These are phyloP conservation scores for Sebastes goodei DNA, from an alignment of 2,797 vertebrate species.

Conservation along the genomic window DNA sequence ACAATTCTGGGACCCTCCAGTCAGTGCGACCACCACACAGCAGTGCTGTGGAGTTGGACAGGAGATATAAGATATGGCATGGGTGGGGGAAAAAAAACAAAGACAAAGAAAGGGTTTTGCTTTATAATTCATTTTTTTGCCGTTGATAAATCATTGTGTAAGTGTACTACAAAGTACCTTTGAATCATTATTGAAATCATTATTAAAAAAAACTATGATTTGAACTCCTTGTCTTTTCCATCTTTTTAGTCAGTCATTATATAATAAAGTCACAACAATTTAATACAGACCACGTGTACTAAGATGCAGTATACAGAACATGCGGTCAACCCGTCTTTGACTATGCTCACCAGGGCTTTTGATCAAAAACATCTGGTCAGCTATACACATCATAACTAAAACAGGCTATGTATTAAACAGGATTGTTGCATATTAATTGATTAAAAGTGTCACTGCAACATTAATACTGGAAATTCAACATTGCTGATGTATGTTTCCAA, in stretches of 20 bases:
- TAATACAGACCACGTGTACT: not conserved
- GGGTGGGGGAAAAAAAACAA: not conserved
- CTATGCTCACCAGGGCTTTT: not conserved
- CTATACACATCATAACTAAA: not conserved
- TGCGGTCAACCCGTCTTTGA: not conserved
- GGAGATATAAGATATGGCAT: conserved; percentile 13
- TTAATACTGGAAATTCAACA: not conserved
- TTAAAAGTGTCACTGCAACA: not conserved
- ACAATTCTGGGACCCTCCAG: conserved; percentile 14
- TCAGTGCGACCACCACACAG: conserved; percentile 28
- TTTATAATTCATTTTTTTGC: conserved; percentile 75
- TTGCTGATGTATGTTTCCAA: too few relatives aligned
- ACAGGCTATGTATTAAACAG: not conserved
- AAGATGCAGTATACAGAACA: not conserved
- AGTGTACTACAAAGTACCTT: conserved; percentile 89
- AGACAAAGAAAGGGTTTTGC: conserved; percentile 23
- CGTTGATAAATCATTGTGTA: conserved; percentile 88
- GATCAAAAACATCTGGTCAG: not conserved
- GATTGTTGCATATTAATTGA: not conserved
- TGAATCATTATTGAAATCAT: conserved; percentile 75
- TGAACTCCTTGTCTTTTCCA: conserved; percentile 26
- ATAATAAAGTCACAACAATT: not conserved
- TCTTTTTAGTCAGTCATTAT: not conserved
- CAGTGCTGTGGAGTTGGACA: conserved; percentile 18
- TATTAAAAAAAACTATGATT: conserved; percentile 74